Percentiles rank a stretch among this genome's conserved stretches.
Evolutionary conservation across 2,797 vertebrate genomes (phyloP).

Genomic region (Hippopotamyrus pictus): DNA sequence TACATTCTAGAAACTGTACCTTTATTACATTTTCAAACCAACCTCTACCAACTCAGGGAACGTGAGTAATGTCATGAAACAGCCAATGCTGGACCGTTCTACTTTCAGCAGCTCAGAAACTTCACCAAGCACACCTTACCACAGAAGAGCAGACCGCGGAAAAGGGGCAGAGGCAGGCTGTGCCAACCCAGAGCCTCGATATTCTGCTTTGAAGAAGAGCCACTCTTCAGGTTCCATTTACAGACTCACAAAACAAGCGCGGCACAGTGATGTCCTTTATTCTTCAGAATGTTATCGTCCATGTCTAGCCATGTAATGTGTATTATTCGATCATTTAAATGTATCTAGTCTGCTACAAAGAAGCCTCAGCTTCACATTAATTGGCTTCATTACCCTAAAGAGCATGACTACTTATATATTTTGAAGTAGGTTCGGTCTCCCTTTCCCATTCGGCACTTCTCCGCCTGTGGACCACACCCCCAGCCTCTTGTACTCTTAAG

Average conservation of each 20-base stretch:
- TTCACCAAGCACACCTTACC: neutral
- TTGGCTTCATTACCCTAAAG: neutral
- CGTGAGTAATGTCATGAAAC: neutral
- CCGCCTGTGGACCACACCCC: neutral
- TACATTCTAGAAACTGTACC: neutral
- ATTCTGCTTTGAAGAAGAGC: neutral
- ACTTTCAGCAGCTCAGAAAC: neutral
- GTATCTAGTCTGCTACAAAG: neutral
- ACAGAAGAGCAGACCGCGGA: neutral
- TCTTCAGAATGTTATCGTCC: neutral
- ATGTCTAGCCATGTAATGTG: neutral
- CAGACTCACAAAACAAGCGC: neutral
- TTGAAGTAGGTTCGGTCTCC: neutral
- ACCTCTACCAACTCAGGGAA: neutral
- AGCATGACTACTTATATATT: neutral
- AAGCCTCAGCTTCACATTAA: neutral
- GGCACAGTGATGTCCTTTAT: neutral
- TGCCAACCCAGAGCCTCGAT: neutral
- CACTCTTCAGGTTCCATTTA: neutral
- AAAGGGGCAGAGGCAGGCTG: neutral
- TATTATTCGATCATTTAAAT: neutral
- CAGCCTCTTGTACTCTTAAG: neutral
- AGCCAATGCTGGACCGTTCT: neutral
- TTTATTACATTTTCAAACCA: neutral
- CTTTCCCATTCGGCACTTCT: neutral